Conservation (phyloP, 2,888 invertebrate species). For the Ligdia adustata region DNA sequence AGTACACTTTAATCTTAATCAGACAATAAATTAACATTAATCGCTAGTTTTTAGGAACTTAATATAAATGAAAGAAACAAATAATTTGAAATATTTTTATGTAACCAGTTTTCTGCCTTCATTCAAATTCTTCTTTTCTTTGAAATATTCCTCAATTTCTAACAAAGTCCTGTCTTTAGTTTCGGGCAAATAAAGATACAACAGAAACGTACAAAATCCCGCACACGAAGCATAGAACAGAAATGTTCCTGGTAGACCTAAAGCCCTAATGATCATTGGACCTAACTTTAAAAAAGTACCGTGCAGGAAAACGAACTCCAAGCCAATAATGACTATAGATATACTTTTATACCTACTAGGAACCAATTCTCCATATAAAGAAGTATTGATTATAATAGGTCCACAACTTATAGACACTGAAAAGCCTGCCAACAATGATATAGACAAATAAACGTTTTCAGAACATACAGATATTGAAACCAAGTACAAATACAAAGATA, state of each 20-base stretch:
- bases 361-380: neutral
- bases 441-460: neutral
- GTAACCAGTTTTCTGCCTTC: no score
- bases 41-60: no score
- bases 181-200: conserved; percentile 16
- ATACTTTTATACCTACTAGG: neutral
- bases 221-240: neutral
- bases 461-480: neutral
- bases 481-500: conserved; percentile 4
- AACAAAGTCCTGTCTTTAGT: conserved; percentile 13
- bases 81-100: no score
- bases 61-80: no score
- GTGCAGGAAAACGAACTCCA: neutral
- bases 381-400: neutral
- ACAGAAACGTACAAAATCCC: conserved; percentile 1
- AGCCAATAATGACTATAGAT: neutral
- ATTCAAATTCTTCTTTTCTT: neutral
- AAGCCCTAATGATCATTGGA: neutral
- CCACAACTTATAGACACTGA: neutral
- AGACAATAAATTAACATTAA: no score
- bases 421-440: neutral
- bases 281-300: neutral
- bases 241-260: neutral
- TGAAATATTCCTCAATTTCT: conserved; percentile 13
- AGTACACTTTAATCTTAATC: no score